Base-by-base conservation (phyloP, 2,888 invertebrate species). In the Hesperia comma region DNA sequence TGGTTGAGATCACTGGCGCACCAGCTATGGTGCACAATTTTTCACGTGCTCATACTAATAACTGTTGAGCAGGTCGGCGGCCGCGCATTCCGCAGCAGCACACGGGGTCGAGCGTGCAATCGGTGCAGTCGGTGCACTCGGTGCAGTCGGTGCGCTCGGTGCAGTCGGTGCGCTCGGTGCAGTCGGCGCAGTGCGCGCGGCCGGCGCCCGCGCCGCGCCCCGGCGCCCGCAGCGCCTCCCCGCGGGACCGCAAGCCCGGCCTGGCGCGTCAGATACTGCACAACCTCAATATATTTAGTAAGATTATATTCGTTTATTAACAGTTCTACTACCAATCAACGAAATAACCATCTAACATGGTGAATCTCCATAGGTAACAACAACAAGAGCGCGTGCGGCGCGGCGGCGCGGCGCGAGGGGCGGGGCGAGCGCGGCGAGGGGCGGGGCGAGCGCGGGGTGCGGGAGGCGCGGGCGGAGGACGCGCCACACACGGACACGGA, bases 251-350 rank as follows among this genome's bases (percentile, higher is more conserved):
- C 56, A 89, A 89, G 75, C 88, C 88, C 6, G 86, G 89, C 81
- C 94, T 97, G 54, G 96, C 96, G 2, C 91, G 96, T 40, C 96
- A 96, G 77, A 96, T 97, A 78, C 88, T 97, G 70, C 96, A 95
- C 82, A 97, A 96, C 82, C 89, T 96, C 43, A 97, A 97, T 80
- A 97, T 97, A 84, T 97, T 97, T 79, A 94, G 96, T 93, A 82
- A 90, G 93, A 82, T 7, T 1, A n/a, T 15, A 17, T n/a, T 54
- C 3, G 6, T n/a, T 3, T 14, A 53, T 26, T 21, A 21, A 21
- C n/a, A n/a, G n/a, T n/a, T n/a, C n/a, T n/a, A n/a, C n/a, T n/a
- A n/a, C n/a, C n/a, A n/a, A n/a, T n/a, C n/a, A n/a, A n/a, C n/a
- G n/a, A n/a, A n/a, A n/a, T n/a, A n/a, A n/a, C n/a, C n/a, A n/a